A percentile compares a stretch with the other conserved stretches of the same genome.
Evolutionary conservation across 2,888 invertebrate genomes (phyloP).

Genomic region (Brenthis ino): DNA sequence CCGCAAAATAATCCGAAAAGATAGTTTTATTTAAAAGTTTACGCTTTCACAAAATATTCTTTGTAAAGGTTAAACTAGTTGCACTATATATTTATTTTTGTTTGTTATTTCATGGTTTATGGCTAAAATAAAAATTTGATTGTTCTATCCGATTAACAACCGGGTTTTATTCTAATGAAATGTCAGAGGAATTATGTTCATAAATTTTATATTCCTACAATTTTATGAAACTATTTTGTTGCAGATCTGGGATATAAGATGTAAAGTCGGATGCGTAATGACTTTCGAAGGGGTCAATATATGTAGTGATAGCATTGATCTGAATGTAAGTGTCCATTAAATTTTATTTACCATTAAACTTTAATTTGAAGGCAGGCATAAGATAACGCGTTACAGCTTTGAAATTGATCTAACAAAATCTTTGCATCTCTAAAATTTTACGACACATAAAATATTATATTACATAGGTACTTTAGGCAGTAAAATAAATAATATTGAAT

Average conservation of each 20-base stretch:
- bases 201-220: background rate
- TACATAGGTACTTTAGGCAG: background rate
- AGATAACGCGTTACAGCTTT: conserved; percentile 1
- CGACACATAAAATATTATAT: conserved; percentile 14
- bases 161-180: background rate
- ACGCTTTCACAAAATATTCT: conserved; percentile 22
- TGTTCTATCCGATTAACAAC: background rate
- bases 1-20: no score
- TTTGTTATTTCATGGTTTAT: background rate
- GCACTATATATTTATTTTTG: background rate
- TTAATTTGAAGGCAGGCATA: conserved; percentile 11
- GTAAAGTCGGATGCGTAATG: conserved; percentile 74
- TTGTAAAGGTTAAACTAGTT: background rate
- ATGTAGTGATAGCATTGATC: conserved; percentile 81
- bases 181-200: no score
- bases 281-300: conserved; percentile 82
- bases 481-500: background rate
- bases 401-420: conserved; percentile 10
- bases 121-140: background rate
- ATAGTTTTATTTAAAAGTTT: background rate
- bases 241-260: conserved; percentile 83
- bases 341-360: conserved; percentile 1
- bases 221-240: conserved; percentile 36
- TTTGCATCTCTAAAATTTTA: conserved; percentile 4
- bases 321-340: conserved; percentile 65